A percentile compares a stretch with the other conserved stretches of the same genome.
phyloP scores from a whole-genome alignment of 2,888 invertebrate genomes.

The Drymonia ruficornis region DNA sequence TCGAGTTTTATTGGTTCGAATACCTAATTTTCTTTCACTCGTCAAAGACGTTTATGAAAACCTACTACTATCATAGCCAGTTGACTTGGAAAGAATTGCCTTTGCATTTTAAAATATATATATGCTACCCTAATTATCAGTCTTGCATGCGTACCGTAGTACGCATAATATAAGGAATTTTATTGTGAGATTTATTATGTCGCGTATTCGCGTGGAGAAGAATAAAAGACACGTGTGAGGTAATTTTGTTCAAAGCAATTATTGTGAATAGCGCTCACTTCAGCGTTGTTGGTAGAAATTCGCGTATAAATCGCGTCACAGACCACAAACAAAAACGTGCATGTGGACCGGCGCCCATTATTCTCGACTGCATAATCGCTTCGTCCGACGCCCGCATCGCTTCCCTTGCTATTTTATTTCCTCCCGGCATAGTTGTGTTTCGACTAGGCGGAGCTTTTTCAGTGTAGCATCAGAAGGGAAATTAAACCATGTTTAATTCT shows the following conservation, averaged over 20 bases:
- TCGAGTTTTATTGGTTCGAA: slow-evolving; percentile 43
- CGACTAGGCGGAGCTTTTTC: slow-evolving; percentile 79
- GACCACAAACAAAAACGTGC: slow-evolving; percentile 85
- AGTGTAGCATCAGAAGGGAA: slow-evolving; percentile 65
- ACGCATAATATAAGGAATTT: background rate
- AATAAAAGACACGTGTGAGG: slow-evolving; percentile 69
- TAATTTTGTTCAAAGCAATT: slow-evolving; percentile 82
- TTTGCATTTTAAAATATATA: too few relatives aligned
- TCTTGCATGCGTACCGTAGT: too few relatives aligned
- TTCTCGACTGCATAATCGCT: slow-evolving; percentile 85
- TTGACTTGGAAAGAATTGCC: too few relatives aligned
- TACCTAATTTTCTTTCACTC: slow-evolving; percentile 27
- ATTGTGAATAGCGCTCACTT: slow-evolving; percentile 83
- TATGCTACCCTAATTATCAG: too few relatives aligned
- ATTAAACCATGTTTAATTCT: slow-evolving; percentile 83
- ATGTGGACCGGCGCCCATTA: slow-evolving; percentile 84
- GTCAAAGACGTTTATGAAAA: slow-evolving; percentile 12
- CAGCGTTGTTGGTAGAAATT: slow-evolving; percentile 81
- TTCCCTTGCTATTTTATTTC: slow-evolving; percentile 84
- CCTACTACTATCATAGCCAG: slow-evolving; percentile 1
- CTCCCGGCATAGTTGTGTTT: slow-evolving; percentile 80
- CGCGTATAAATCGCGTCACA: slow-evolving; percentile 84
- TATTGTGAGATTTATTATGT: too few relatives aligned
- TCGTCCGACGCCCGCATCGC: slow-evolving; percentile 84
- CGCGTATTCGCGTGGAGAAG: slow-evolving; percentile 3